A percentile compares a stretch with the other conserved stretches of the same genome.
phyloP scores from a whole-genome alignment of 1,140 invertebrate genomes.

The Trichonephila clavipes region DNA sequence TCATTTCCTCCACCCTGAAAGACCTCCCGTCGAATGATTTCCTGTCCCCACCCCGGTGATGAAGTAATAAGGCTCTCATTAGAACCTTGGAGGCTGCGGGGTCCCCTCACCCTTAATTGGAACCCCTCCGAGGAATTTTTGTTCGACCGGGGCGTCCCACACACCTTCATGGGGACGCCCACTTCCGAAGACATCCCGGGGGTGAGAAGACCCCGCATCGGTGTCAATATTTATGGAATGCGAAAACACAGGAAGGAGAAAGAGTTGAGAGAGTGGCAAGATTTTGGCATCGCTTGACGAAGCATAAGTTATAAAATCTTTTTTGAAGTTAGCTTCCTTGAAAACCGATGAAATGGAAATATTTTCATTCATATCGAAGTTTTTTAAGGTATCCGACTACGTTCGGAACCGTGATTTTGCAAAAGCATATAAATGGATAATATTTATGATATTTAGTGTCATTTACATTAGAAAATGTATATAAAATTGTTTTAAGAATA shows the following conservation, averaged over 20 bases:
- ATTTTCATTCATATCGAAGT: too few relatives aligned
- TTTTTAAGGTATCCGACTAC: too few relatives aligned
- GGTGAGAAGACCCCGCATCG: slow-evolving; percentile 42
- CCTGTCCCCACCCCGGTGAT: slow-evolving; percentile 53
- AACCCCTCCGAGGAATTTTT: slow-evolving; percentile 57
- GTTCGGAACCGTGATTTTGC: too few relatives aligned
- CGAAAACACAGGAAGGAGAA: not conserved
- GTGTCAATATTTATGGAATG: slow-evolving; percentile 7
- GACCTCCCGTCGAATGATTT: slow-evolving; percentile 24
- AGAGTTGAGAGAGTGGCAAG: not conserved
- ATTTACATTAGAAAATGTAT: too few relatives aligned
- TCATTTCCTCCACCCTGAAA: slow-evolving; percentile 31
- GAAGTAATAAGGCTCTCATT: slow-evolving; percentile 65
- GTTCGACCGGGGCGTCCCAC: slow-evolving; percentile 28
- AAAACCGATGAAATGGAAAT: too few relatives aligned
- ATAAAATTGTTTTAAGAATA: too few relatives aligned
- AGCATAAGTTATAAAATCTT: too few relatives aligned
- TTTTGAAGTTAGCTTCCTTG: too few relatives aligned
- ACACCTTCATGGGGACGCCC: slow-evolving; percentile 41
- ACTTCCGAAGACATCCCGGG: slow-evolving; percentile 41
- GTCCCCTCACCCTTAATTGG: slow-evolving; percentile 55
- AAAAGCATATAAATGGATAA: too few relatives aligned
- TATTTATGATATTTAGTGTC: too few relatives aligned
- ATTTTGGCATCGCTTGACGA: not conserved
- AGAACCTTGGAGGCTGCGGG: not conserved